Conservation (phyloP, 1,140 invertebrate species). For the Macrotrachela quadricornifera region DNA sequence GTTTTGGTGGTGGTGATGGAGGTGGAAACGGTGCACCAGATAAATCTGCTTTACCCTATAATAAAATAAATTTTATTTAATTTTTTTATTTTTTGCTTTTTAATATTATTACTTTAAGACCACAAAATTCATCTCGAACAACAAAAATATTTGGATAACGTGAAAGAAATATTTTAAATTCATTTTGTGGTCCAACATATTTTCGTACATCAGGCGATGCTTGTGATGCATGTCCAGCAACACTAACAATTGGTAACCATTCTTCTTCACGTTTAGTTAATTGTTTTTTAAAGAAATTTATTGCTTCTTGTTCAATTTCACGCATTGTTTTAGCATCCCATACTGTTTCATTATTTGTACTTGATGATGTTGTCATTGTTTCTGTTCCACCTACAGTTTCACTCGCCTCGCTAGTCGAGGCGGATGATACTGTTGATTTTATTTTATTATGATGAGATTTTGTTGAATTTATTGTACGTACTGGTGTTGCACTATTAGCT, state of each 20-base stretch:
- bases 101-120: slow-evolving; percentile 20
- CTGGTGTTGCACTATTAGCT: slow-evolving; percentile 3
- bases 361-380: neutral
- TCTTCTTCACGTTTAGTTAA: slow-evolving; percentile 26
- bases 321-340: slow-evolving; percentile 8
- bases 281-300: slow-evolving; percentile 28
- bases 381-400: neutral
- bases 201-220: slow-evolving; percentile 25
- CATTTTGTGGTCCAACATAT: slow-evolving; percentile 30
- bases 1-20: slow-evolving; percentile 9
- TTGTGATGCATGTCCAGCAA: slow-evolving; percentile 32
- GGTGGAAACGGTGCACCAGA: slow-evolving; percentile 6
- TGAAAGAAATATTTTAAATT: slow-evolving; percentile 26
- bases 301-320: slow-evolving; percentile 26
- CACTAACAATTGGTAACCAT: slow-evolving; percentile 27
- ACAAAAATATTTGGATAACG: slow-evolving; percentile 30
- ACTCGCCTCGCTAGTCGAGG: neutral
- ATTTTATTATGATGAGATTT: neutral
- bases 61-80: neutral
- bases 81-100: neutral
- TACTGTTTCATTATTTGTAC: neutral
- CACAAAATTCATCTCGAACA: slow-evolving; percentile 24
- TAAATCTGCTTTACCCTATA: neutral
- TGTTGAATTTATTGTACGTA: neutral
- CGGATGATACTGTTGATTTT: neutral